Percentiles rank a stretch among this genome's conserved stretches.
These are phyloP conservation scores for Drosophila pectinifera DNA, from an alignment of 1,140 invertebrate genomes.

Conservation along the genomic window DNA sequence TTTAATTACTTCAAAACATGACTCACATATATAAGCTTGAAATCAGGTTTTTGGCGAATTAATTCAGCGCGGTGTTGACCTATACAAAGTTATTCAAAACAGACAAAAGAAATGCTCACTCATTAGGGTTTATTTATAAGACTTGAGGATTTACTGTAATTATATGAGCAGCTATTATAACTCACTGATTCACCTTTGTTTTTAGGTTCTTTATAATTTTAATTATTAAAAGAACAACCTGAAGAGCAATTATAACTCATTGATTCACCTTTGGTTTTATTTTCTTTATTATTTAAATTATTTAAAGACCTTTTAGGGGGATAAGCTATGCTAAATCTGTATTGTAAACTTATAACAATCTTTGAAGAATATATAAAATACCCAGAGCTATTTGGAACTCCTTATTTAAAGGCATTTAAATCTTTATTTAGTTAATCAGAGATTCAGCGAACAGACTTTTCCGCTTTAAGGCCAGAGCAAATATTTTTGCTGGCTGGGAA, in stretches of 20 bases:
- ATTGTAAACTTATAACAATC: not conserved
- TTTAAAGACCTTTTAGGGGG: not conserved
- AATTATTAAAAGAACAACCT: no score
- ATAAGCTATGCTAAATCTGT: not conserved
- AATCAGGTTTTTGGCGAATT: constrained; percentile 11
- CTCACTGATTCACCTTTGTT: constrained; percentile 1
- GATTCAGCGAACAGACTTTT: not conserved
- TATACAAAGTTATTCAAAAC: constrained; percentile 3
- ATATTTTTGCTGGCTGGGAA: constrained; percentile 15
- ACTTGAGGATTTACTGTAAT: constrained; percentile 3
- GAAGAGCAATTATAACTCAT: no score
- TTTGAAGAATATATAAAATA: not conserved
- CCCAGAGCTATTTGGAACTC: not conserved
- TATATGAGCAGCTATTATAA: constrained; percentile 1
- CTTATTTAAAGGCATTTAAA: not conserved
- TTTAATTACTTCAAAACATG: not conserved
- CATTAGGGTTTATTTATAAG: constrained; percentile 7
- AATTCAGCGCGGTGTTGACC: constrained; percentile 1
- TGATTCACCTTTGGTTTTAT: no score
- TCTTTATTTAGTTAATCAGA: not conserved
- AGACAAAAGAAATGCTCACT: not conserved
- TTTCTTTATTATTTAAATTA: not conserved
- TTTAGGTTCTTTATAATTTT: no score
- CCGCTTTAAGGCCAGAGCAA: constrained; percentile 22
- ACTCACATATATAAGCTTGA: not conserved